phyloP scores from a whole-genome alignment of 2,888 invertebrate genomes.

The Heliconius charithonia region DNA sequence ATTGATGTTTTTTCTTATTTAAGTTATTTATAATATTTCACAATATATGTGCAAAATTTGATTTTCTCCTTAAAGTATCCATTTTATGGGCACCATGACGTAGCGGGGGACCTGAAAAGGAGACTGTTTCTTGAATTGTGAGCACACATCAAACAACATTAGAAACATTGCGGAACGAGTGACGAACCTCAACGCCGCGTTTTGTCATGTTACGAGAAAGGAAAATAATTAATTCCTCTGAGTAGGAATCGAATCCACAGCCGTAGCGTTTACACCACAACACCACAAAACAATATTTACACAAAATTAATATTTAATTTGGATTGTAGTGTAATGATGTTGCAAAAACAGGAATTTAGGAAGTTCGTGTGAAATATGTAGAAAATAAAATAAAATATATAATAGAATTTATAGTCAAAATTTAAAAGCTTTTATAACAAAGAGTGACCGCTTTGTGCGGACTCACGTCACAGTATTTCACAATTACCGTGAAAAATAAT shows the following conservation, averaged over 20 bases:
- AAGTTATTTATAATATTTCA: background rate
- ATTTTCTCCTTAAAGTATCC: no score
- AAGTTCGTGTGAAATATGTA: background rate
- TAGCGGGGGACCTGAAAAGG: no score
- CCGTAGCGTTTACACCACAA: no score
- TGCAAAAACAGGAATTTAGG: background rate
- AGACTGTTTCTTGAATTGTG: no score
- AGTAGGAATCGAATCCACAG: no score
- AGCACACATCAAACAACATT: no score
- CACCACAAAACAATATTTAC: no score
- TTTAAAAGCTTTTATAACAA: slow-evolving; percentile 2
- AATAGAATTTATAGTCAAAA: background rate
- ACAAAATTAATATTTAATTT: no score
- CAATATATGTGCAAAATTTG: background rate
- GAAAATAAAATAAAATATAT: background rate
- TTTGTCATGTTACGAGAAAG: background rate
- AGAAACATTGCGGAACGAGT: background rate
- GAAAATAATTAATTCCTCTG: background rate
- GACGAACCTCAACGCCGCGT: background rate
- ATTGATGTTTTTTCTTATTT: background rate
- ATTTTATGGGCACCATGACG: no score
- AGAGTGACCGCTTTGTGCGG: background rate
- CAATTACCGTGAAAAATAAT: background rate
- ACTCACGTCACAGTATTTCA: background rate
- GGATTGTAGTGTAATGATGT: background rate